Base-by-base conservation (phyloP, 53 echinoderm and acorn worm species). In the Holothuria scabra region DNA sequence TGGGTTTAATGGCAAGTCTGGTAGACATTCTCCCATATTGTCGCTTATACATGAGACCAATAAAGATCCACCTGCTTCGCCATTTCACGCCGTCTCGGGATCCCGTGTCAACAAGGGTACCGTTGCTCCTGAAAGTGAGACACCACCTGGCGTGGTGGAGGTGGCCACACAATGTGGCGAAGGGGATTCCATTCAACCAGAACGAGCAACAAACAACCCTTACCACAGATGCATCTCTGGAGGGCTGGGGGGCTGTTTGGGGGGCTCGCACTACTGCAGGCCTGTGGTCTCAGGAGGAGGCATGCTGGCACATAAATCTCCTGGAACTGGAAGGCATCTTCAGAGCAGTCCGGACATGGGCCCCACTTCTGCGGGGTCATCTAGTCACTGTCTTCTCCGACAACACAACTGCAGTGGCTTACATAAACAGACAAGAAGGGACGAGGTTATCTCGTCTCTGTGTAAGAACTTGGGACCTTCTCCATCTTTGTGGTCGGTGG, bases 381-480 rank as follows among this genome's bases (percentile, higher is more conserved):
- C 18, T 34, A 10, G 61, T 76, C 4, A 60, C 41, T 60, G 20
- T 41, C 24, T 29, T 12, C 13, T 87, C 81, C 2, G 87, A 87
- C 87, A 87, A 59, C 69, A 87, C 58, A n/a, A n/a, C n/a, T n/a
- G n/a, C n/a, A n/a, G n/a, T n/a, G n/a, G n/a, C n/a, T n/a, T n/a
- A n/a, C n/a, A 25, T 80, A 30, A 86, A 80, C 46, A 38, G 81
- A 23, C 87, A 68, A 31, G 87, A 59, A 12, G 87, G 87, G 28
- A 86, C 80, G 1, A 66, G 59, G 9, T 85, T 76, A 5, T 31
- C 58, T 1, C 28, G 19, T 25, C 61, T 85, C 2, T 85, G 76
- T 76, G 46, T 60, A 16, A n/a, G n/a, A n/a, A n/a, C n/a, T n/a
- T n/a, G n/a, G n/a, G n/a, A n/a, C n/a, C n/a, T n/a, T n/a, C n/a